A percentile compares a stretch with the other conserved stretches of the same genome.
Evolutionary conservation across 2,113 vertebrate genomes (phyloP).

Genomic region (Alosa alosa): DNA sequence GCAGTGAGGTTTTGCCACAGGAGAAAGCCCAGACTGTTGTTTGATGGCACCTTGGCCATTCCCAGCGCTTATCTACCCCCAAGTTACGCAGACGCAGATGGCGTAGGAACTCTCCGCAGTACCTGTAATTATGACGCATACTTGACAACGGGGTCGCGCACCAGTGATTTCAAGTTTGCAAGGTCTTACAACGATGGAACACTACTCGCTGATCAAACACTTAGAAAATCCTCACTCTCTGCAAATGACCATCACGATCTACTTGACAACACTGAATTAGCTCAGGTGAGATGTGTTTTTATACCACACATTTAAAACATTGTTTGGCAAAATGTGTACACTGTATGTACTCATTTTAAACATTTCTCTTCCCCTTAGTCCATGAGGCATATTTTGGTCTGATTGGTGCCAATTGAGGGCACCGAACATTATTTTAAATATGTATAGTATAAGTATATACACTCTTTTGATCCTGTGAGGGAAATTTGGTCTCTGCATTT

Average conservation of each 20-base stretch:
- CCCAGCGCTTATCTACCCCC: slow-evolving; percentile 32
- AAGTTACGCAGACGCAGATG: slow-evolving; percentile 22
- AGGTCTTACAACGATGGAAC: slow-evolving; percentile 34
- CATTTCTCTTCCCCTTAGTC: too few species aligned
- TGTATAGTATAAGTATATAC: too few species aligned
- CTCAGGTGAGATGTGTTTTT: neutral
- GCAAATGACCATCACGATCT: neutral
- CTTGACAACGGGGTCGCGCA: slow-evolving; percentile 34
- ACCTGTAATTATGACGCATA: slow-evolving; percentile 41
- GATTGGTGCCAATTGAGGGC: too few species aligned
- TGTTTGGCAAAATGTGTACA: neutral
- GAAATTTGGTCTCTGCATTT: too few species aligned
- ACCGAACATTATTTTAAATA: too few species aligned
- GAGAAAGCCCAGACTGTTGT: slow-evolving; percentile 15
- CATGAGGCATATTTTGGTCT: too few species aligned
- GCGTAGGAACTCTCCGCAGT: slow-evolving; percentile 2
- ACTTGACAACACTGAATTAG: neutral
- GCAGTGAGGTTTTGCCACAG: neutral
- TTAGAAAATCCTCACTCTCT: neutral
- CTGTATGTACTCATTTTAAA: too few species aligned
- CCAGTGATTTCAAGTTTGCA: slow-evolving; percentile 38
- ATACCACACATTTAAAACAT: neutral
- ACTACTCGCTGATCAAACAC: slow-evolving; percentile 13
- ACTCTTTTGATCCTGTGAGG: too few species aligned
- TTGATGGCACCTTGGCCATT: slow-evolving; percentile 21